Percentiles rank a stretch among this genome's conserved stretches.
These are phyloP conservation scores for Tenthredo mesomela DNA, from an alignment of 2,888 invertebrate genomes.

Conservation along the genomic window DNA sequence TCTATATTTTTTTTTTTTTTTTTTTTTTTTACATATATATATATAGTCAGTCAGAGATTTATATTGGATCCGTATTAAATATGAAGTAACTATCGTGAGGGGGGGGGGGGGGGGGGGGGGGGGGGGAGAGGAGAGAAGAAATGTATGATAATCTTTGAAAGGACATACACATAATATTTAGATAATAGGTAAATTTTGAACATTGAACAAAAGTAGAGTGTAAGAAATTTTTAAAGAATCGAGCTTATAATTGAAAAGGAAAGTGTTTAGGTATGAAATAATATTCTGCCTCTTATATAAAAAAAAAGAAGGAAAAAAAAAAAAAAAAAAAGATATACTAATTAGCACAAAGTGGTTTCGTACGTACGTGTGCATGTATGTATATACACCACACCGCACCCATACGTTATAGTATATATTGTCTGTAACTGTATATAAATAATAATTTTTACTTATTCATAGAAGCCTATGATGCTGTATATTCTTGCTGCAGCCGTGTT, in stretches of 20 bases:
- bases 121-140: no score
- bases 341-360: not conserved
- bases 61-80: not conserved
- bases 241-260: not conserved
- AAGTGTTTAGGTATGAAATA: not conserved
- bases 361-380: not conserved
- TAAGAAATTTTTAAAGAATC: not conserved
- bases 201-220: conserved; percentile 14
- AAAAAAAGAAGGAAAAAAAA: no score
- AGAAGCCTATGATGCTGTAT: conserved; percentile 10
- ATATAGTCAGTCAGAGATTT: not conserved
- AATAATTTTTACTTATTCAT: conserved; percentile 11
- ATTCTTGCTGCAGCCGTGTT: conserved; percentile 20
- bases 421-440: conserved; percentile 6
- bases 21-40: no score
- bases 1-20: not conserved
- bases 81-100: not conserved
- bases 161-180: not conserved
- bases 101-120: no score
- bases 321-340: conserved; percentile 4
- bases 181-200: conserved; percentile 2
- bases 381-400: no score
- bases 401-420: not conserved
- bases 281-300: not conserved
- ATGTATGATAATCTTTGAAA: not conserved